phyloP scores from a whole-genome alignment of 2,113 vertebrate genomes.

The Brienomyrus longianalis region DNA sequence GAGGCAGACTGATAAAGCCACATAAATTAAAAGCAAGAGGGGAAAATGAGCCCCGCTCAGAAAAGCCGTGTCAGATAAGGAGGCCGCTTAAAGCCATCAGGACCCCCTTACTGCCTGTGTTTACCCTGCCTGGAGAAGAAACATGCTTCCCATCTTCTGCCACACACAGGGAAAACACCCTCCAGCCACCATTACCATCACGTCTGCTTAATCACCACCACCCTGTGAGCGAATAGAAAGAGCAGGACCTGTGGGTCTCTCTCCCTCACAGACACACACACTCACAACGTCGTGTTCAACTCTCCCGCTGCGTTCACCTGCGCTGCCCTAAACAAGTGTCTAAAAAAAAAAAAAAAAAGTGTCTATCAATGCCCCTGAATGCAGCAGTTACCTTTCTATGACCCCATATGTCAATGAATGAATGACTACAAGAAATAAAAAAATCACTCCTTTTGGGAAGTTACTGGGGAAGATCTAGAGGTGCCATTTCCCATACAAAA shows the following conservation, averaged over 20 bases:
- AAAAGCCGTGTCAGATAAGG: constrained; percentile 59
- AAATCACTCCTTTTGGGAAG: constrained; percentile 42
- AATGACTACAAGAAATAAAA: constrained; percentile 61
- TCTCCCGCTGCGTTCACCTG: constrained; percentile 27
- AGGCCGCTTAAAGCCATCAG: constrained; percentile 51
- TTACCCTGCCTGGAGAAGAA: constrained; percentile 16
- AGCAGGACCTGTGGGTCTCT: background rate
- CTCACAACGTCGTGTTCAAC: background rate
- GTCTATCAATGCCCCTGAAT: constrained; percentile 25
- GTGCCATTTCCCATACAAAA: constrained; percentile 12
- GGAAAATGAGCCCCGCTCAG: constrained; percentile 55
- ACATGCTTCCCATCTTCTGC: constrained; percentile 10
- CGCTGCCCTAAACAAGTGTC: constrained; percentile 23
- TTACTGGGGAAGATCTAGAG: constrained; percentile 18
- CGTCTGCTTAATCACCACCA: background rate
- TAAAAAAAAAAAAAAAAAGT: no score
- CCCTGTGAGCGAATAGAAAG: background rate
- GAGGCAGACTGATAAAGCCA: constrained; percentile 56
- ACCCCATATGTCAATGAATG: constrained; percentile 59
- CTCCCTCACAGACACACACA: constrained; percentile 12
- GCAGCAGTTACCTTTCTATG: constrained; percentile 48
- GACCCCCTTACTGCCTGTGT: constrained; percentile 24
- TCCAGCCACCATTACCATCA: background rate
- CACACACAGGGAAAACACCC: constrained; percentile 26
- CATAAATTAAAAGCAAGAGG: constrained; percentile 48